Base-by-base conservation (phyloP, 2,888 invertebrate genomes). In the Tipula confusa region DNA sequence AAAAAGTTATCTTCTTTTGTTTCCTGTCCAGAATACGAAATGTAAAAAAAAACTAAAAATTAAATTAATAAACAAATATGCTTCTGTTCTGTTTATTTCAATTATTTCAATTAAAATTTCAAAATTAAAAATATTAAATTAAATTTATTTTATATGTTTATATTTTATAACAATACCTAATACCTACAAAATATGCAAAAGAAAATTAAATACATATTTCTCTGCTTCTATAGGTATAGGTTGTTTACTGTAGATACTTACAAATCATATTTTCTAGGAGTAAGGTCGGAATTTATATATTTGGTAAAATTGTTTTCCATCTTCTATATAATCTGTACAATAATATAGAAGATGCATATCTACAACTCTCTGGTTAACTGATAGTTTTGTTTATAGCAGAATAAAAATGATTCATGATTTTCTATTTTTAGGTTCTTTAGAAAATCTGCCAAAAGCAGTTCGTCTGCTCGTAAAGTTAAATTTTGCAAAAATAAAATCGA, bases 1-100 rank as follows among this genome's bases (percentile, higher is more conserved):
- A 64, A 24, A 24, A 64, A 64, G 24, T 24, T 18, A 64, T 64
- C 24, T 24, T 64, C 9, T 7, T 11, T 64, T 64, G 64, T 24
- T 64, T 64, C n/a, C 24, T 64, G 64, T 64, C 64, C 64, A 64
- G 43, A 15, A 43, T 43, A 43, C 15, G 15, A 43, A 43, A 64
- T 24, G 43, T 9, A 24, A 24, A 64, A 48, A 48, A 64, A 24
- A 64, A 64, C 18, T 64, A 7, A 7, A 64, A 64, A 64, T 64
- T 64, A 64, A 64, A 64, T 64, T 64, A 64, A 64, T 64, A 64
- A 64, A 64, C 64, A 64, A 64, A 64, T 64, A 64, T 64, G 64
- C 64, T 64, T 64, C 64, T 64, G 64, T 18, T 64, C 18, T n/a
- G 24, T 18, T 64, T 24, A 9, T 24, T 64, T 64, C 64, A 64